phyloP scores from a whole-genome alignment of 2,113 vertebrate genomes.

The Corythoichthys intestinalis region DNA sequence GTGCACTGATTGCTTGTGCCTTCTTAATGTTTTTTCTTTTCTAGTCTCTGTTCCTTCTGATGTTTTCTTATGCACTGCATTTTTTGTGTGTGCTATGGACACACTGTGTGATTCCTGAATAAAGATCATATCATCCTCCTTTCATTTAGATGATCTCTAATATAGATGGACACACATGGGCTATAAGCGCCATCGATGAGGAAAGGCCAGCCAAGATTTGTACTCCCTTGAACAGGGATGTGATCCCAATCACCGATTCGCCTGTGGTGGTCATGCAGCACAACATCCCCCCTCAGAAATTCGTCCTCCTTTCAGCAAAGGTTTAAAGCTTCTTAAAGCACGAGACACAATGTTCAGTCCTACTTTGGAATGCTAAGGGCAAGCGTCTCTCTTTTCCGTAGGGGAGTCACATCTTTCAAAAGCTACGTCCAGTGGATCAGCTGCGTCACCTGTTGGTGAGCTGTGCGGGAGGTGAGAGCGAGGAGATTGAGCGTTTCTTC shows the following conservation, averaged over 20 bases:
- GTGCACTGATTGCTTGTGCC: too few relatives aligned
- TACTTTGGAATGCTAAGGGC: neutral
- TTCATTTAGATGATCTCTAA: slow-evolving; percentile 81
- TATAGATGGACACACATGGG: slow-evolving; percentile 94
- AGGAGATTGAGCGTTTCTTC: slow-evolving; percentile 95
- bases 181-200: slow-evolving; percentile 85
- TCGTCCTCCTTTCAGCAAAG: slow-evolving; percentile 94
- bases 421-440: slow-evolving; percentile 93
- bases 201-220: slow-evolving; percentile 77
- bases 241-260: slow-evolving; percentile 86
- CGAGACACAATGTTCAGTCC: neutral
- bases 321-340: slow-evolving; percentile 50
- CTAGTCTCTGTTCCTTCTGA: too few relatives aligned
- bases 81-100: too few relatives aligned
- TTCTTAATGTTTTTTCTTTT: too few relatives aligned
- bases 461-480: slow-evolving; percentile 89
- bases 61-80: too few relatives aligned
- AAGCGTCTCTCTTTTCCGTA: slow-evolving; percentile 36
- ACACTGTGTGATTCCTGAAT: too few relatives aligned
- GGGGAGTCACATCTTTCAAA: slow-evolving; percentile 96
- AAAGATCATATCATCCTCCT: neutral
- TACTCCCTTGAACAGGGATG: slow-evolving; percentile 87
- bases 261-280: slow-evolving; percentile 94
- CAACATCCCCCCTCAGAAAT: slow-evolving; percentile 85
- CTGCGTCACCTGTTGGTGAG: slow-evolving; percentile 90